Evolutionary conservation across 2,888 invertebrate genomes (phyloP).

Genomic region (Crepidodera aurea): DNA sequence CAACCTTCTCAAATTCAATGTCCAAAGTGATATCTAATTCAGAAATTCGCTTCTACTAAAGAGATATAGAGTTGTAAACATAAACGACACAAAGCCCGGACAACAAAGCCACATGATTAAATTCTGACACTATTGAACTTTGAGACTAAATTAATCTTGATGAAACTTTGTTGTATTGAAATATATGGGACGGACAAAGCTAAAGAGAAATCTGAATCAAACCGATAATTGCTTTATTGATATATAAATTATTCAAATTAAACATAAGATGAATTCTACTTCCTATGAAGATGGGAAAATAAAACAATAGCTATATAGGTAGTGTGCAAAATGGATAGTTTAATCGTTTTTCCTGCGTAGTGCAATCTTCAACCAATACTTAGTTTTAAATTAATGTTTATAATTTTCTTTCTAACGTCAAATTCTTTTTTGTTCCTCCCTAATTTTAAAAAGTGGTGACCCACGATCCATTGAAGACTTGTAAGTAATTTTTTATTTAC

Average conservation of each 20-base stretch:
- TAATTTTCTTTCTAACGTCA: no score
- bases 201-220: not conserved
- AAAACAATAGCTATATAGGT: no score
- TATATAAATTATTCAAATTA: constrained; percentile 9
- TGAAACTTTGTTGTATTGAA: constrained; percentile 14
- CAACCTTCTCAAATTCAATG: constrained; percentile 2
- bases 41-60: constrained; percentile 11
- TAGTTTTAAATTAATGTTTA: no score
- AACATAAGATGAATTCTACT: no score
- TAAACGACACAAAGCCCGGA: constrained; percentile 13
- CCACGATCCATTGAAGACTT: no score
- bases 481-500: no score
- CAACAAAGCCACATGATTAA: constrained; percentile 27
- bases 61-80: constrained; percentile 23
- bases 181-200: constrained; percentile 11
- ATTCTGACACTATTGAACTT: constrained; percentile 24
- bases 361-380: no score
- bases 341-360: no score
- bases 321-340: no score
- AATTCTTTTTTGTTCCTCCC: no score
- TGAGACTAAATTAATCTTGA: constrained; percentile 21
- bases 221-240: constrained; percentile 13
- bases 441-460: no score
- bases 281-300: no score
- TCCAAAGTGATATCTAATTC: constrained; percentile 7